Evolutionary conservation across 2,797 vertebrate genomes (phyloP), one percentile per base, ranked within the genome.

Genomic region (Allobates femoralis): DNA sequence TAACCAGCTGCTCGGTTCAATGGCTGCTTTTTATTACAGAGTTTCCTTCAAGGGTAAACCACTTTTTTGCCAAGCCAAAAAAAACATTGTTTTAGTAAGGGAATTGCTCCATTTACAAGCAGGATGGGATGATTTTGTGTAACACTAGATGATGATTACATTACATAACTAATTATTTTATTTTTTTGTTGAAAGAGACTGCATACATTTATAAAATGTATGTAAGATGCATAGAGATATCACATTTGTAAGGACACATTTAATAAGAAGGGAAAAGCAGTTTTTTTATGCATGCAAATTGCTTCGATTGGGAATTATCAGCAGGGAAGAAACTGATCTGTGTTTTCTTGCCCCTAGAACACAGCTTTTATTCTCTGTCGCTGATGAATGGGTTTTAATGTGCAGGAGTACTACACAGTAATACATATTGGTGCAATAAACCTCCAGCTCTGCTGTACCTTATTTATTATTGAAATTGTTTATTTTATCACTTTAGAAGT

Each of bases 381-480:
- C 58, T 86, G 85, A 77, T 86, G 81, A 86, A 82, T 66, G 74
- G 67, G 50, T 76, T 86, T 82, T 56, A 82, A 75, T 81, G 79
- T 86, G 71, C 30, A 81, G 26, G 19, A 81, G 19, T 32, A n/a
- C 67, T 74, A 53, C 58, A 67, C 51, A 41, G 79, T n/a, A 86
- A 76, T 82, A 82, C 64, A 82, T 86, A 86, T 86, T 73, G 85
- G 32, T 82, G 73, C 71, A 86, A 82, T 86, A 86, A 86, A 77
- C 58, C 46, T 46, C 71, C 56, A 82, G 69, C 58, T 67, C 73
- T 51, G 32, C 51, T 77, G 79, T 15, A 21, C 51, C 58, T 56
- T 82, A 77, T 82, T 77, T 82, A 86, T 86, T 82, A 86, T 86
- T 82, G n/a, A 69, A 76, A 86, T 77, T 30, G 34, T 82, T 86